Base-by-base conservation (phyloP, 2,113 vertebrate species). In the Aphelocoma coerulescens region DNA sequence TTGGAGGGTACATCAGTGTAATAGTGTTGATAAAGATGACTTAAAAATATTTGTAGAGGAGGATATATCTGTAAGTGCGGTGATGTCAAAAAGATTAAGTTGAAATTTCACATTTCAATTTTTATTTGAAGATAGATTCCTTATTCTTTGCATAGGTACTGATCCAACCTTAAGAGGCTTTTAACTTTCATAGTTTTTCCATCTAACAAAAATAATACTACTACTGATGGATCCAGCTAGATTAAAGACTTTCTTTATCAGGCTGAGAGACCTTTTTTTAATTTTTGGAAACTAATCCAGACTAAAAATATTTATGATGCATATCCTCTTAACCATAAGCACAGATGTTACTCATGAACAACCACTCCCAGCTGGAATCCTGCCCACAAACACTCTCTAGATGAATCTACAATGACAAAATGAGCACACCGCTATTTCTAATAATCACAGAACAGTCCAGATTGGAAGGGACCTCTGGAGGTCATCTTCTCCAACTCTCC, bases 271-370 rank as follows among this genome's bases (percentile, higher is more conserved):
- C 16, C 15, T 28, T 33, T 46, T 44, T 67, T 83, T n/a, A 20
- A 33, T 68, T 94, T 90, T 39, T 80, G 41, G 73, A 85, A 88
- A 76, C 24, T 73, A 96, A 91, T 93, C 78, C 71, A 44, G 71
- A 49, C 74, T 94, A 78, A 85, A 94, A 71, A 76, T 66, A 61
- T 62, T 95, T 90, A 41, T 74, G 62, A 44, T 73, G 75, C 44
- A 62, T 21, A 80, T 93, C 49, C 46, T 89, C 71, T 90, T 95
- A 94, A 67, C 26, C 10, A 1, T 87, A 77, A 87, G 69, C 81
- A 85, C 85, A 90, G 75, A 76, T 85, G 67, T 49, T 90, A 46
- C 9, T 83, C 54, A 28, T 35, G 32, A 78, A 35, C 54, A 73
- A 30, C n/a, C 26, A 23, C 76, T 92, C 32, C 41, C 41, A 43